Evolutionary conservation across 2,113 vertebrate genomes (phyloP).

Genomic region (Trachemys scripta): DNA sequence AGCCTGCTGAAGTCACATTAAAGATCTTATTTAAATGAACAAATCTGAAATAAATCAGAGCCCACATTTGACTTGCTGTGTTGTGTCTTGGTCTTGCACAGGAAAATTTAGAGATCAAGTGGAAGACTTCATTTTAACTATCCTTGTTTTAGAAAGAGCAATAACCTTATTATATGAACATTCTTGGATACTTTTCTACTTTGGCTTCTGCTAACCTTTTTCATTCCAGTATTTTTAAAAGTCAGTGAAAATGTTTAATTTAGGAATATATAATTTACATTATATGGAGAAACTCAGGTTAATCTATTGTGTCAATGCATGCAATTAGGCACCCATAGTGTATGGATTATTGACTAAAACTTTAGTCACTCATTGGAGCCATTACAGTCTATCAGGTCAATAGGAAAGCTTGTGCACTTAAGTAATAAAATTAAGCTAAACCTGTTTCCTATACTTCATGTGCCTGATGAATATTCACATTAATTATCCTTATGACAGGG

Average conservation of each 20-base stretch:
- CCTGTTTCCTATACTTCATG: background rate
- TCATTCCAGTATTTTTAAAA: background rate
- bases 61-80: background rate
- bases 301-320: background rate
- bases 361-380: background rate
- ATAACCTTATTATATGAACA: background rate
- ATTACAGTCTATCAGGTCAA: background rate
- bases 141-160: background rate
- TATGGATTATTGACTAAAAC: background rate
- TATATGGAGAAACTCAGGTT: background rate
- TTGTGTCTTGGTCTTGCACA: background rate
- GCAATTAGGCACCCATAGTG: background rate
- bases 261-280: background rate
- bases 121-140: background rate
- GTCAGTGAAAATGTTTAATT: background rate
- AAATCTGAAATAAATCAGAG: background rate
- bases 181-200: background rate
- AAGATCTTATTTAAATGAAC: background rate
- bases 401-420: background rate
- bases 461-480: background rate
- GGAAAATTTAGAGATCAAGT: background rate
- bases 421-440: background rate
- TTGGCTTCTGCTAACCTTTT: background rate
- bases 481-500: conserved; percentile 14
- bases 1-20: background rate